These are phyloP conservation scores for Piaya cayana DNA, from an alignment of 2,113 vertebrate genomes.

Conservation along the genomic window DNA sequence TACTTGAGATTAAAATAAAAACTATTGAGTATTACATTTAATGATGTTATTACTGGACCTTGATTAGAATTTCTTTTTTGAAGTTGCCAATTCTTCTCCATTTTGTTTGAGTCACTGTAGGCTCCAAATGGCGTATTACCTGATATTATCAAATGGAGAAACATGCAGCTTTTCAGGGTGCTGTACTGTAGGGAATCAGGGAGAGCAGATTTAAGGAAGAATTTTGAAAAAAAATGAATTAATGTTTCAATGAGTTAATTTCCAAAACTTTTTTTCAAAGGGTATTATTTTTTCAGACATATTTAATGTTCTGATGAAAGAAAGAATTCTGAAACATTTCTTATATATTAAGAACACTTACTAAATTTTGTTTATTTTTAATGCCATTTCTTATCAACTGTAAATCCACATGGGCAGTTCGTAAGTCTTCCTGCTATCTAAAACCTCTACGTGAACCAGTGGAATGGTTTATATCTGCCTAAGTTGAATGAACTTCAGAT, in stretches of 20 bases:
- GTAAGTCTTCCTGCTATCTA: not conserved
- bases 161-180: not conserved
- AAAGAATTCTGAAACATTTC: not conserved
- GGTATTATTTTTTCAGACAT: not conserved
- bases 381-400: not conserved
- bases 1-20: not conserved
- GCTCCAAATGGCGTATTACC: not conserved
- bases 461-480: not conserved
- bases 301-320: not conserved
- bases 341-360: not conserved
- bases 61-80: not conserved
- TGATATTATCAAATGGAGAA: not conserved
- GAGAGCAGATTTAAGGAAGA: not conserved
- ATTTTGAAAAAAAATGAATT: not conserved
- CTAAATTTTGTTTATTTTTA: not conserved
- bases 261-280: not conserved
- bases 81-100: not conserved
- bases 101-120: not conserved
- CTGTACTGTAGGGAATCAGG: not conserved
- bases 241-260: not conserved
- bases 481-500: not conserved
- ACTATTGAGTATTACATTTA: not conserved
- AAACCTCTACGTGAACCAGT: not conserved
- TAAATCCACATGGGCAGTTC: not conserved
- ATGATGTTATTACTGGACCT: not conserved